These are phyloP conservation scores for Platichthys stellatus DNA, from an alignment of 2,113 vertebrate species.

Conservation along the genomic window DNA sequence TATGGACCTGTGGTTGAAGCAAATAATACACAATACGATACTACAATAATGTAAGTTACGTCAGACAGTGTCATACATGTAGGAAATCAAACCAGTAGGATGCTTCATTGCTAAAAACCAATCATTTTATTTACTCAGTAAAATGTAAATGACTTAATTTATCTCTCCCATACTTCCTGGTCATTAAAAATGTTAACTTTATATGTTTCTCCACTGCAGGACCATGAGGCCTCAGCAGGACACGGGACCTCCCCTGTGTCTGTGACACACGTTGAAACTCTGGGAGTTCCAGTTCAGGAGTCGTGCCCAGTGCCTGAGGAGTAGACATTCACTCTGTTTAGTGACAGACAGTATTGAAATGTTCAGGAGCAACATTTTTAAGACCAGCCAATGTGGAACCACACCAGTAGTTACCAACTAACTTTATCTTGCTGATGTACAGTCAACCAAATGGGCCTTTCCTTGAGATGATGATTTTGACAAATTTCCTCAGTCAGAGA, in stretches of 20 bases:
- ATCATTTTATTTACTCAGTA: neutral
- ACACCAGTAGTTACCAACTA: no score
- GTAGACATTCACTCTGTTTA: neutral
- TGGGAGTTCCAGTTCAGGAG: constrained; percentile 70
- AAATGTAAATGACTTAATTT: neutral
- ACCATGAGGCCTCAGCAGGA: neutral
- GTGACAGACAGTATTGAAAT: neutral
- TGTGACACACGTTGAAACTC: constrained; percentile 32
- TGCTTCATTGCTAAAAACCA: neutral
- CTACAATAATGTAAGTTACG: neutral
- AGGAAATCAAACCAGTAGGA: neutral
- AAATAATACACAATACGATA: no score
- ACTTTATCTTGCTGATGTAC: neutral
- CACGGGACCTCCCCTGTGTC: neutral
- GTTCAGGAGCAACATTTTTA: neutral
- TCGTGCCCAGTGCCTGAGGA: neutral
- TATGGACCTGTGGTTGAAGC: no score
- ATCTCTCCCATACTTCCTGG: neutral
- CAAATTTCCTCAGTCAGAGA: no score
- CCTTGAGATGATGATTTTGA: neutral
- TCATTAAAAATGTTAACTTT: neutral
- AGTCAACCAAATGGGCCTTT: neutral
- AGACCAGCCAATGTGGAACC: no score
- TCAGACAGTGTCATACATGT: neutral
- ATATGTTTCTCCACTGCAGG: constrained; percentile 42